phyloP scores from a whole-genome alignment of 1,140 invertebrate genomes.

The Brachionus koreanus region DNA sequence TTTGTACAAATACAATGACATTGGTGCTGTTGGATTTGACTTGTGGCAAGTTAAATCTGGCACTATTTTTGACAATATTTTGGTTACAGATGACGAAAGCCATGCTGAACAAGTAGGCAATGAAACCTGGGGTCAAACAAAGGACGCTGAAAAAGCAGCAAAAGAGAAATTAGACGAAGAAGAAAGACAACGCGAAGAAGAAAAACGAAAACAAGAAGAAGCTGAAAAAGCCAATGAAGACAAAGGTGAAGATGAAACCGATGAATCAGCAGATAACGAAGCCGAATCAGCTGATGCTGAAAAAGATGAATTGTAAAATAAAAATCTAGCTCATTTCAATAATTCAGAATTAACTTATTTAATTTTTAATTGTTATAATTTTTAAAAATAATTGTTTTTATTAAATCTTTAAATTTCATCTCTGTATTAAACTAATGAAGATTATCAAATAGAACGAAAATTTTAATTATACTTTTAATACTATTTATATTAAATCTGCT shows the following conservation, averaged over 20 bases:
- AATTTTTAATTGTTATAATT: not conserved
- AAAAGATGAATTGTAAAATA: conserved; percentile 24
- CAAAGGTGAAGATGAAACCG: not conserved
- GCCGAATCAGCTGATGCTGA: not conserved
- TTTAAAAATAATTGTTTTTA: no score
- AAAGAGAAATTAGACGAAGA: conserved; percentile 36
- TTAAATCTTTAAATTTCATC: no score
- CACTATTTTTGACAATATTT: conserved; percentile 95
- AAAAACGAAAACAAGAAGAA: conserved; percentile 38
- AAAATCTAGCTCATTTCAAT: not conserved
- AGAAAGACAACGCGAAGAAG: no score
- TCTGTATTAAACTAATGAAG: no score
- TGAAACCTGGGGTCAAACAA: conserved; percentile 36
- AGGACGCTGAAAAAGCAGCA: conserved; percentile 32
- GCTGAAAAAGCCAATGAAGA: not conserved
- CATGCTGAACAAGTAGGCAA: conserved; percentile 62
- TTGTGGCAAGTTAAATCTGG: conserved; percentile 97
- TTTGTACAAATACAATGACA: conserved; percentile 80
- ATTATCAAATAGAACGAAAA: no score
- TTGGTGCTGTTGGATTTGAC: conserved; percentile 90
- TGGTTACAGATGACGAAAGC: conserved; percentile 83
- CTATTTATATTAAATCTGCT: no score
- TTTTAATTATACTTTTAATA: no score
- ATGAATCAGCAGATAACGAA: not conserved
- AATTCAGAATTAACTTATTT: not conserved